Conservation (phyloP, 2,888 invertebrate genomes). For the Zaprionus lineosus region DNA sequence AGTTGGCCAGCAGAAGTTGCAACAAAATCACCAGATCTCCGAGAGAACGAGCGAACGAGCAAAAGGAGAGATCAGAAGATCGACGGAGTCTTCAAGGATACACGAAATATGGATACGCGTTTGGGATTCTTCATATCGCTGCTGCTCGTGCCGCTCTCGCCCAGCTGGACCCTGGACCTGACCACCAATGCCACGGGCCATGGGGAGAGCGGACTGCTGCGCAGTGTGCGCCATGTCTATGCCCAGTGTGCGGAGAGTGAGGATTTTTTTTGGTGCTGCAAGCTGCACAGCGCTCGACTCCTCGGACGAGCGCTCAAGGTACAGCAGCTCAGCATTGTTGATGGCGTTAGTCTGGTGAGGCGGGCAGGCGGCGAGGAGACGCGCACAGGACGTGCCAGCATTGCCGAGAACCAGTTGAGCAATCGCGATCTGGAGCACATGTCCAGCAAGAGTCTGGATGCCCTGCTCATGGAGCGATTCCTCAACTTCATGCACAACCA, state of each 20-base stretch:
- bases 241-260: slow-evolving; percentile 86
- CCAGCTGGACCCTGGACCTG: slow-evolving; percentile 36
- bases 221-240: slow-evolving; percentile 80
- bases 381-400: slow-evolving; percentile 76
- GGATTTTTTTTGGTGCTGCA: slow-evolving; percentile 88
- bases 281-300: slow-evolving; percentile 87
- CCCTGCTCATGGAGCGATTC: slow-evolving; percentile 85
- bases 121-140: slow-evolving; percentile 58
- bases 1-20: slow-evolving; percentile 73
- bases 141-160: slow-evolving; percentile 47
- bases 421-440: slow-evolving; percentile 86
- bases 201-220: slow-evolving; percentile 75
- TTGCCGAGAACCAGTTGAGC: slow-evolving; percentile 83
- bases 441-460: slow-evolving; percentile 86
- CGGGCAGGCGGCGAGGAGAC: slow-evolving; percentile 67
- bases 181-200: slow-evolving; percentile 12
- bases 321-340: slow-evolving; percentile 85
- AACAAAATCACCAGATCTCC: slow-evolving; percentile 31
- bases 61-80: slow-evolving; percentile 30
- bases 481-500: slow-evolving; percentile 86
- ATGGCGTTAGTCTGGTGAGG: slow-evolving; percentile 85
- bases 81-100: slow-evolving; percentile 13
- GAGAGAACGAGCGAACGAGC: slow-evolving; percentile 7
- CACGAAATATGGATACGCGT: slow-evolving; percentile 66
- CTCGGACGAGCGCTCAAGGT: slow-evolving; percentile 86